Evolutionary conservation across 2,888 invertebrate species (phyloP), one percentile per base, ranked within the genome.

Genomic region (Lasioglossum vierecki): DNA sequence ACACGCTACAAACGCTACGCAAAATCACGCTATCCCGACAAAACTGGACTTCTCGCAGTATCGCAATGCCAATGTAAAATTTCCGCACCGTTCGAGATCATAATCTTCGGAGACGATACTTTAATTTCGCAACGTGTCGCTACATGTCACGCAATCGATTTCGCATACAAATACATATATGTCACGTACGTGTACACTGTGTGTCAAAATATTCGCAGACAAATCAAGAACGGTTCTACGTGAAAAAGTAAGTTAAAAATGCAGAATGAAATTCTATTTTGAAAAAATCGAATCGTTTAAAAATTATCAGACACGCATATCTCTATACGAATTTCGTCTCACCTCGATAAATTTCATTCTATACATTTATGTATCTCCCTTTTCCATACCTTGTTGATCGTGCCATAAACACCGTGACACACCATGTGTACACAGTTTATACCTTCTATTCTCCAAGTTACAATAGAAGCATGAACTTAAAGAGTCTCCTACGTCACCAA

Each of bases 101-200:
- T 73, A 41, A 35, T 76, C 49, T n/a, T 35, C 53, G 39, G 1
- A 22, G 72, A 76, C 57, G n/a, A 39, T 79, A 22, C 13, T 76
- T 81, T 22, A 75, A 83, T 66, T 68, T 84, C 63, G 35, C 46
- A 46, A 66, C 44, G 49, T 49, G 46, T 18, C 68, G 53, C 18
- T 76, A 79, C 57, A 79, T 76, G 76, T 11, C 70, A 49, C 66
- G 72, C 26, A 53, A 76, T 76, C 53, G 75, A 63, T 68, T 60
- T 76, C n/a, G 68, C 68, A 66, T 57, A 46, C 60, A 46, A 46
- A 73, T 41, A 18, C 26, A 15, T 41, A 66, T 30, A 26, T 46
- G 30, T 18, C 4, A 26, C 30, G 11, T 63, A 63, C 30, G 30
- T 63, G 63, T 63, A 8, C 18, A 63, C 63, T 8, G 30, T 2